Conservation (phyloP, 2,888 invertebrate genomes). For the Dioctria rufipes region DNA sequence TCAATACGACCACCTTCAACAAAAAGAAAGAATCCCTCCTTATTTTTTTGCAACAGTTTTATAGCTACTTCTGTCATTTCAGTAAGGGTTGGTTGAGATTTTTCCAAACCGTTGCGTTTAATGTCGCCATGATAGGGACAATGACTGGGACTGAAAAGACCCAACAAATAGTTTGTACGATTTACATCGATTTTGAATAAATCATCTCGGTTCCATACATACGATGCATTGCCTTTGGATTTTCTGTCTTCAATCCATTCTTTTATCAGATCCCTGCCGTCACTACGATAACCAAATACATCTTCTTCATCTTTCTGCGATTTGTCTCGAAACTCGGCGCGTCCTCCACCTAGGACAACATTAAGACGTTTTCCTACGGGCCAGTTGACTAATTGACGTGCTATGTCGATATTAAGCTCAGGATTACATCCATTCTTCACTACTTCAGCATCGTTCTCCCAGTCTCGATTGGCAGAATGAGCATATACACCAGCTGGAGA, state of each 20-base stretch:
- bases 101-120: constrained; percentile 69
- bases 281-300: constrained; percentile 73
- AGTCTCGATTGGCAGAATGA: constrained; percentile 78
- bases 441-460: constrained; percentile 79
- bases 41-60: constrained; percentile 74
- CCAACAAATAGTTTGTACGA: constrained; percentile 74
- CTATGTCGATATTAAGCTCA: constrained; percentile 78
- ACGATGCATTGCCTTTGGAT: constrained; percentile 62
- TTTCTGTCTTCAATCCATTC: constrained; percentile 74
- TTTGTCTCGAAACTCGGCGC: constrained; percentile 64
- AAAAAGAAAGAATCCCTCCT: constrained; percentile 81
- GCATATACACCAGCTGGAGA: constrained; percentile 83
- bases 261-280: constrained; percentile 78
- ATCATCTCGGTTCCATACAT: constrained; percentile 63
- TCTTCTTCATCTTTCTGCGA: constrained; percentile 74
- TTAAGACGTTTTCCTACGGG: constrained; percentile 79
- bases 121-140: constrained; percentile 76
- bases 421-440: constrained; percentile 70
- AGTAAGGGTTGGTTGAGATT: constrained; percentile 75
- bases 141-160: constrained; percentile 74
- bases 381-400: constrained; percentile 78
- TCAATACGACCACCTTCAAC: constrained; percentile 76
- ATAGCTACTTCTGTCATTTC: constrained; percentile 80
- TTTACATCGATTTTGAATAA: constrained; percentile 67
- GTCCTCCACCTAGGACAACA: constrained; percentile 73